Conservation (phyloP, 2,113 vertebrate genomes). For the Syngnathus scovelli region DNA sequence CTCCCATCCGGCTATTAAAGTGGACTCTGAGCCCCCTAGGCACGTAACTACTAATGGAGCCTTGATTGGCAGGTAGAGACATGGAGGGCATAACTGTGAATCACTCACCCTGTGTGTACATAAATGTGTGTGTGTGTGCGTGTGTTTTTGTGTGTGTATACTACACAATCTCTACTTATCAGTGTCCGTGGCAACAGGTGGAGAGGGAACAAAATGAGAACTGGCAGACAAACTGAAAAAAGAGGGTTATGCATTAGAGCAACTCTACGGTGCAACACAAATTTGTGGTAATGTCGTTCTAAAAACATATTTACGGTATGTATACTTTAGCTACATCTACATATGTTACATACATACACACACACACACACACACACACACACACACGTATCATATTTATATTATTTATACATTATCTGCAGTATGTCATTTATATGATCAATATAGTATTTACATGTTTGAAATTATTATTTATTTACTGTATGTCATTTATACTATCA, state of each 20-base stretch:
- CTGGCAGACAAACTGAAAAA: neutral
- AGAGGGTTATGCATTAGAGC: neutral
- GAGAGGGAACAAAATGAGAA: conserved; percentile 15
- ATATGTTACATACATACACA: too few relatives aligned
- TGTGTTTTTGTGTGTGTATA: neutral
- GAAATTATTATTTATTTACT: too few relatives aligned
- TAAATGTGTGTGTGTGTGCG: neutral
- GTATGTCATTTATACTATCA: too few relatives aligned
- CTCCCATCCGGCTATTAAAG: conserved; percentile 37
- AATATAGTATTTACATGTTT: too few relatives aligned
- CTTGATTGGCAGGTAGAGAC: conserved; percentile 56
- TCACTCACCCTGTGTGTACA: conserved; percentile 17
- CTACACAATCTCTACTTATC: conserved; percentile 9
- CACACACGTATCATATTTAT: too few relatives aligned
- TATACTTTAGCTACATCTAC: too few relatives aligned
- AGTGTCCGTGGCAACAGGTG: conserved; percentile 29
- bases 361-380: too few relatives aligned
- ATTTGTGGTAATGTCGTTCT: too few relatives aligned
- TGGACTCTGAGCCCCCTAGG: conserved; percentile 27
- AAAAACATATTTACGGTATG: too few relatives aligned
- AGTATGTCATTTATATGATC: too few relatives aligned
- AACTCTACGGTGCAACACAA: neutral
- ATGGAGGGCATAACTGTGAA: conserved; percentile 32
- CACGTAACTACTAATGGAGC: conserved; percentile 53
- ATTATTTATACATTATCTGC: too few relatives aligned